Base-by-base conservation (phyloP, 2,113 vertebrate genomes). In the Nymphicus hollandicus region DNA sequence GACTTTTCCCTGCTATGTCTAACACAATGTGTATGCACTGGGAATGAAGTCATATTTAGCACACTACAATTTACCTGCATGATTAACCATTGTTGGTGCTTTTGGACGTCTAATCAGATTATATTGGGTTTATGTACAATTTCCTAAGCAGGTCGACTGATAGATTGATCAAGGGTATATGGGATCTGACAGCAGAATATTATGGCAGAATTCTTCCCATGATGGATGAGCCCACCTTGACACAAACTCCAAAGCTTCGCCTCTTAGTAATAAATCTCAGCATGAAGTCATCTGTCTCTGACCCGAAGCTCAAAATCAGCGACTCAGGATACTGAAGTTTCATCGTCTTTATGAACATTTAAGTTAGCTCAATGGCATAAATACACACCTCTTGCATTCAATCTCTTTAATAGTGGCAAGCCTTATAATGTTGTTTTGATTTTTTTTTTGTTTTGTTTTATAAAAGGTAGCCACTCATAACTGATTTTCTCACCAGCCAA, bases 251-350 rank as follows among this genome's bases (percentile, higher is more conserved):
- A 92, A 95, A 96, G 86, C 96, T 88, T 93, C 58, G 88, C 85
- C 86, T 95, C 79, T 92, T 76, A 88, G 91, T 94, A 97, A 97
- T 95, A 91, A 95, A 96, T 96, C 95, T 95, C 91, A 86, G 95
- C 93, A 47, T 71, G 87, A 96, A 96, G 95, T 83, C 94, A 95
- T 97, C 97, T 91, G 88, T 98, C 97, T 97, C 96, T 96, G 96
- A 97, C 97, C 97, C 93, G 90, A 97, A 96, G 93, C 96, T 97
- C 1, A 17, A 94, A 97, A 96, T 94, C 79, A 89, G 60, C 86
- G 77, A 93, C 93, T 83, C 64, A 25, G 61, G 76, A 71, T 96
- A 87, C 95, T 93, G 91, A 96, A 95, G 88, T 88, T 96, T 88
- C 86, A 60, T 95, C 72, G 76, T 95, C 93, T 95, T 96, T 95